Evolutionary conservation across 2,888 invertebrate genomes (phyloP).

Genomic region (Sympetrum striolatum): DNA sequence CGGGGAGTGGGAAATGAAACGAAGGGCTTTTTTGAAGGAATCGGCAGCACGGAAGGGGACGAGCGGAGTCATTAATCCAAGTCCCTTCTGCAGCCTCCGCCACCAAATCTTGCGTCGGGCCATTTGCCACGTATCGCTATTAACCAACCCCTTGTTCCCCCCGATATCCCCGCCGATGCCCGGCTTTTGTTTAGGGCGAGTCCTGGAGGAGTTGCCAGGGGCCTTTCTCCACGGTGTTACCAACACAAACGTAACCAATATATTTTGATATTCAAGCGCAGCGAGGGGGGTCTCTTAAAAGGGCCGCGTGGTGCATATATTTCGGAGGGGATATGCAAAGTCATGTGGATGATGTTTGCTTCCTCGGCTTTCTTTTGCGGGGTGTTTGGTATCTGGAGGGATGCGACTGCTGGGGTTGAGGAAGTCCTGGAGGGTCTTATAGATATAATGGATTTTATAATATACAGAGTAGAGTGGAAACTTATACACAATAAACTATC

Average conservation of each 20-base stretch:
- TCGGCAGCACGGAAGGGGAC: not conserved
- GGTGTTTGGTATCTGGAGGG: not conserved
- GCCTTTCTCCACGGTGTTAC: not conserved
- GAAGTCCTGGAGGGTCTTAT: too few species aligned
- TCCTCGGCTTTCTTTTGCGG: not conserved
- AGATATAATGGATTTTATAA: not conserved
- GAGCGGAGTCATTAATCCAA: constrained; percentile 19
- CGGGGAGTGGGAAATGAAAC: not conserved
- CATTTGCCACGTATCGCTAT: constrained; percentile 22
- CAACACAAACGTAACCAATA: not conserved
- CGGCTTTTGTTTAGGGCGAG: constrained; percentile 25
- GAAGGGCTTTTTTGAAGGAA: constrained; percentile 10
- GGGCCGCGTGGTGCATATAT: constrained; percentile 1
- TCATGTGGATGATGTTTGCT: not conserved
- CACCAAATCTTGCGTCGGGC: constrained; percentile 29
- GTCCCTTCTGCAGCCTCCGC: constrained; percentile 7
- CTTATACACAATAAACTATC: not conserved
- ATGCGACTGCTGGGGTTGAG: not conserved
- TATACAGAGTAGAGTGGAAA: not conserved
- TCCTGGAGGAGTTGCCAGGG: not conserved
- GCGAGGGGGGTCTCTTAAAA: not conserved
- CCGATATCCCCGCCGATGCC: not conserved
- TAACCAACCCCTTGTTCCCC: not conserved
- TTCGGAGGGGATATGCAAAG: not conserved
- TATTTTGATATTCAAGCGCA: constrained; percentile 21